Evolutionary conservation across 2,797 vertebrate species (phyloP), one percentile per base, ranked within the genome.

Genomic region (Takifugu rubripes): DNA sequence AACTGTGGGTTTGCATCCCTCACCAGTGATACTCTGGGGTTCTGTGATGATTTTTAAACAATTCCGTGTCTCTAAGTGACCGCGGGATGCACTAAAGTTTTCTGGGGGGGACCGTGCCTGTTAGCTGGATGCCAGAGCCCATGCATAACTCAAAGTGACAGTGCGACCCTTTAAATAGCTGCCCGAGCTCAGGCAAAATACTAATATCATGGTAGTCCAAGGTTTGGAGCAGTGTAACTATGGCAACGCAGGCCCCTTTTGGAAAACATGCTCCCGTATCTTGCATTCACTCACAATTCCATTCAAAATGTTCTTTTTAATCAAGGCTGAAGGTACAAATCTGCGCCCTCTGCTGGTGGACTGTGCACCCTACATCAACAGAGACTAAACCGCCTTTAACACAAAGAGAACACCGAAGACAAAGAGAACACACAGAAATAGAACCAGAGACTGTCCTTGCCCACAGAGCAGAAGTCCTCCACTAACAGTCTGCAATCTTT

Each of bases 91-190:
- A 78, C 84, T 83, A 64, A 73, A 73, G 5, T 60, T 59, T 73
- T 78, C 77, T 68, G 51, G 82, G 61, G 82, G 71, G 73, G 21
- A 21, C 66, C 43, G 29, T 61, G 77, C 55, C 68, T 82, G 66
- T 74, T 88, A 79, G 79, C 74, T 72, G 56, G 49, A 45, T 56
- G 77, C 85, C 81, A 86, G 80, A 81, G 61, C 59, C 68, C 74
- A 78, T 79, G 70, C 72, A 84, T 87, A 82, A 87, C 83, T 86
- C 72, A 84, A 60, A 86, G 70, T 84, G 85, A 83, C 83, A 80
- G 75, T 88, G 59, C 85, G 78, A 87, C 73, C 74, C 81, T 84
- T 33, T 71, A 84, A 87, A 89, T 72, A 69, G 77, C 66, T 53
- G 64, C 63, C 17, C 49, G 74, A 59, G 68, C 68, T 73, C 51